Evolutionary conservation across 2,888 invertebrate genomes (phyloP).

Genomic region (Cantharis rustica): DNA sequence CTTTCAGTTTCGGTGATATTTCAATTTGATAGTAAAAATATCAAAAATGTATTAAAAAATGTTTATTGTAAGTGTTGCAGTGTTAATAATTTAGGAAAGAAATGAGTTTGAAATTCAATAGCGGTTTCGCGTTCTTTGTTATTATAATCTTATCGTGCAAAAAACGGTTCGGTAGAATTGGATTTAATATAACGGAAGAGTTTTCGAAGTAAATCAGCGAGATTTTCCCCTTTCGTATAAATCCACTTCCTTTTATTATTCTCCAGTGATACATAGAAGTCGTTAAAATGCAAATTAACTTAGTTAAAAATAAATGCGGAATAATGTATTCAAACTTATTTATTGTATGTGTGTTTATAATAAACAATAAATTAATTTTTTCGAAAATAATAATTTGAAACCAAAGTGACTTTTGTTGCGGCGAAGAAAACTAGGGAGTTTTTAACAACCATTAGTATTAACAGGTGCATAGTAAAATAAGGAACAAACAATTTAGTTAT

Average conservation of each 20-base stretch:
- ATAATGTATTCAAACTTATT: constrained; percentile 24
- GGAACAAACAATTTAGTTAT: not conserved
- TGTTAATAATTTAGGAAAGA: constrained; percentile 7
- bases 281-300: constrained; percentile 30
- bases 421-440: not conserved
- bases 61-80: not conserved
- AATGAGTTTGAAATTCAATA: constrained; percentile 8
- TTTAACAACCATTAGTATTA: not conserved
- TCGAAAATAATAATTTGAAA: not conserved
- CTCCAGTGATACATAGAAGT: constrained; percentile 29
- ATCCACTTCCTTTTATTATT: constrained; percentile 31
- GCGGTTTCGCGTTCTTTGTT: constrained; percentile 4
- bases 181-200: constrained; percentile 24
- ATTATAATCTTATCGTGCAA: constrained; percentile 17
- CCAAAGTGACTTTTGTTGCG: not conserved
- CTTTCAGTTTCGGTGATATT: not conserved
- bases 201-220: constrained; percentile 27
- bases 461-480: not conserved
- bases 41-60: not conserved
- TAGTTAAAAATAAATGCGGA: constrained; percentile 25
- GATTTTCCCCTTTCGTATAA: constrained; percentile 27
- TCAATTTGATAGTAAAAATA: not conserved
- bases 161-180: constrained; percentile 13
- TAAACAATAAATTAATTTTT: not conserved
- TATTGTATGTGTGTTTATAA: constrained; percentile 1